phyloP scores from a whole-genome alignment of 2,113 vertebrate genomes.

The Hipposideros armiger region DNA sequence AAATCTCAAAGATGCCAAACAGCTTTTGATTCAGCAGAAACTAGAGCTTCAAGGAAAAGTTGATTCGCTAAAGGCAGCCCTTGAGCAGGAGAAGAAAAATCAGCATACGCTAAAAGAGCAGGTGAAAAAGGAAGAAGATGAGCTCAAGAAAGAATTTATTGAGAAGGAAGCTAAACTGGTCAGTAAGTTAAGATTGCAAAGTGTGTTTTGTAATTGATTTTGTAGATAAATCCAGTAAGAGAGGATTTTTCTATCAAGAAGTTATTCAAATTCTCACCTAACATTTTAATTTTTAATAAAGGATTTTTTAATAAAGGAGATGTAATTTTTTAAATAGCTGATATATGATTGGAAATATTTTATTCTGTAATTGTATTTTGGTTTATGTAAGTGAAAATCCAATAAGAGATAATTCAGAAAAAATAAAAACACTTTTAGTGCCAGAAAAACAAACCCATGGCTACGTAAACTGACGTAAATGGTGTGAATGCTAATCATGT shows the following conservation, averaged over 20 bases:
- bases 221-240: constrained; percentile 38
- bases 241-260: neutral
- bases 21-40: constrained; percentile 97
- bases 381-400: constrained; percentile 44
- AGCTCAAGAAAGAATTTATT: constrained; percentile 89
- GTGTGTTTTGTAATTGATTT: neutral
- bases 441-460: neutral
- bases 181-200: constrained; percentile 66
- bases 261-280: neutral
- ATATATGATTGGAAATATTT: constrained; percentile 11
- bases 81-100: constrained; percentile 92
- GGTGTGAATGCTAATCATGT: neutral
- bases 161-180: constrained; percentile 91
- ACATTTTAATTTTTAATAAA: constrained; percentile 59
- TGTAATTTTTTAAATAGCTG: constrained; percentile 48
- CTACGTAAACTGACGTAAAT: neutral
- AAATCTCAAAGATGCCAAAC: constrained; percentile 94
- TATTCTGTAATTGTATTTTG: constrained; percentile 48
- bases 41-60: constrained; percentile 94
- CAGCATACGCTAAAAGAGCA: constrained; percentile 91
- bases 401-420: constrained; percentile 12
- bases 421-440: neutral
- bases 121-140: constrained; percentile 90
- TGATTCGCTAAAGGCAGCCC: constrained; percentile 86
- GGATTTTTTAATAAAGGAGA: constrained; percentile 17